Evolutionary conservation across 2,113 vertebrate species (phyloP).

Genomic region (Thomomys bottae): DNA sequence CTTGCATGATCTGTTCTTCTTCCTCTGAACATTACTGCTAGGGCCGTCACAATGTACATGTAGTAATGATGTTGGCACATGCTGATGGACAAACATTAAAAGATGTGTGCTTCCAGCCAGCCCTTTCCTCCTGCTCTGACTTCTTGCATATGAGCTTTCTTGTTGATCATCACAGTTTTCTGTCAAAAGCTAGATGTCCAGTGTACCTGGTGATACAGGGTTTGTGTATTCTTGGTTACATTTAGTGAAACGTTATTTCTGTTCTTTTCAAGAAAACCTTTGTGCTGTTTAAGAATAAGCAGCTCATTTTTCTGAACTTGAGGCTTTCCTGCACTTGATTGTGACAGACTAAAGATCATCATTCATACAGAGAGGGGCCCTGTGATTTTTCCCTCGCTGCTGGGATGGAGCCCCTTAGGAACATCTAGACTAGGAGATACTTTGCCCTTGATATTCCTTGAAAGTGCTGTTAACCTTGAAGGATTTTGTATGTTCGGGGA

Average conservation of each 20-base stretch:
- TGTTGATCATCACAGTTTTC: not conserved
- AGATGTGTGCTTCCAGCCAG: not conserved
- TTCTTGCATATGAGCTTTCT: not conserved
- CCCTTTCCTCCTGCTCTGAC: not conserved
- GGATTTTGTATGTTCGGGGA: accelerated
- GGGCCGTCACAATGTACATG: accelerated
- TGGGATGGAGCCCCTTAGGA: not conserved
- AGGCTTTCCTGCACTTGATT: not conserved
- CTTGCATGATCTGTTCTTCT: not conserved
- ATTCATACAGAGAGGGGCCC: not conserved
- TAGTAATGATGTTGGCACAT: not conserved
- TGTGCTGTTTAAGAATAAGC: too few species aligned
- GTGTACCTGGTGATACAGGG: not conserved
- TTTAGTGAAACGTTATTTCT: not conserved
- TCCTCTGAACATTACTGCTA: not conserved
- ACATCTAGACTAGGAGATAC: not conserved
- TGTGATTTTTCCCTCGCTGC: not conserved
- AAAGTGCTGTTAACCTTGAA: not conserved
- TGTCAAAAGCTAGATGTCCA: too few species aligned
- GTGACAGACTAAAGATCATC: too few species aligned
- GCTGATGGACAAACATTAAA: not conserved
- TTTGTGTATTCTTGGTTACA: not conserved
- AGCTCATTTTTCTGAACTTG: not conserved
- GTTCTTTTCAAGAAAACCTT: too few species aligned
- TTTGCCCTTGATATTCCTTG: not conserved